Evolutionary conservation across 1,140 invertebrate species (phyloP).

Genomic region (Aleiodes sp.): DNA sequence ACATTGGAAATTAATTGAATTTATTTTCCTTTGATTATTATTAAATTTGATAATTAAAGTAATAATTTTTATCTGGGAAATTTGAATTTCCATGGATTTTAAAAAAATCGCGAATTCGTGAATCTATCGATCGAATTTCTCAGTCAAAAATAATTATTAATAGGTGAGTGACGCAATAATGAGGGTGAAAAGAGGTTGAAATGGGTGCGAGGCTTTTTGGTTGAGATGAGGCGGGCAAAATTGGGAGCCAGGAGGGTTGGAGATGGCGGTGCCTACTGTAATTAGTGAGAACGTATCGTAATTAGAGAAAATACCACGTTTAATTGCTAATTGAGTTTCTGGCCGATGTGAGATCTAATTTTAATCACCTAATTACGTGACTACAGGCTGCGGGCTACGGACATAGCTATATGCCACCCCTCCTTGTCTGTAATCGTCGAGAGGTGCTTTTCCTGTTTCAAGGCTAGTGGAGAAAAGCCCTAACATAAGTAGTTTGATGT

Average conservation of each 20-base stretch:
- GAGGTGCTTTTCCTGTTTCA: slow-evolving; percentile 24
- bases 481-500: slow-evolving; percentile 8
- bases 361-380: slow-evolving; percentile 74
- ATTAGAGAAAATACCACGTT: slow-evolving; percentile 73
- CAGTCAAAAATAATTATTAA: too few relatives aligned
- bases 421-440: slow-evolving; percentile 50
- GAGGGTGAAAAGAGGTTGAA: too few relatives aligned
- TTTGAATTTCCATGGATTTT: too few relatives aligned
- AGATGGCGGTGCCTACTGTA: slow-evolving; percentile 57
- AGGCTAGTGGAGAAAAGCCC: not conserved
- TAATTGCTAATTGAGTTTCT: slow-evolving; percentile 74
- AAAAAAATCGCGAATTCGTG: too few relatives aligned
- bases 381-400: slow-evolving; percentile 64
- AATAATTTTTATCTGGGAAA: too few relatives aligned
- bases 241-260: slow-evolving; percentile 48
- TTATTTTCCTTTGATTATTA: too few relatives aligned
- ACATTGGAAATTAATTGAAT: too few relatives aligned
- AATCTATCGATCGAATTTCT: too few relatives aligned
- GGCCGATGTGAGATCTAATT: slow-evolving; percentile 71
- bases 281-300: slow-evolving; percentile 71
- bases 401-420: slow-evolving; percentile 54
- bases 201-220: too few relatives aligned
- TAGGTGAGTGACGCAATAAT: too few relatives aligned
- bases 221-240: too few relatives aligned
- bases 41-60: too few relatives aligned